Conservation (phyloP, 2,888 invertebrate genomes). For the Artemia sinica region DNA sequence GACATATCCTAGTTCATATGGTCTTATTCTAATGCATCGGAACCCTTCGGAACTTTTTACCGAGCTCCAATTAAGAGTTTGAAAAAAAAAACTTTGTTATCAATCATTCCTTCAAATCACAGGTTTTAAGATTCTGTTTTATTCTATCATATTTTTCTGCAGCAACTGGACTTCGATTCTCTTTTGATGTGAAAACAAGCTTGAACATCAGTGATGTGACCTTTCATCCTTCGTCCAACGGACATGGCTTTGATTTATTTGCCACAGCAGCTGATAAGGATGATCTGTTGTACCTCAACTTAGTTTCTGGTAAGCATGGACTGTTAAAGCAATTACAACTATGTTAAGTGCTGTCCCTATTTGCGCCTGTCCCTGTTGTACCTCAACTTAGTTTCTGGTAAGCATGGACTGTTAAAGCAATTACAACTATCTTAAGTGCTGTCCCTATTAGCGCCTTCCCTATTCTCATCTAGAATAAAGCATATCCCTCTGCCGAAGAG, state of each 20-base stretch:
- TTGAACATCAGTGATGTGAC: slow-evolving; percentile 51
- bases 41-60: too few relatives aligned
- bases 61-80: too few relatives aligned
- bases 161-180: slow-evolving; percentile 47
- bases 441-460: too few relatives aligned
- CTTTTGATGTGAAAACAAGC: slow-evolving; percentile 55
- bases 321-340: slow-evolving; percentile 12
- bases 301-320: slow-evolving; percentile 41
- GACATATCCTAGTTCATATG: too few relatives aligned
- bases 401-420: slow-evolving; percentile 23
- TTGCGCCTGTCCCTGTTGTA: too few relatives aligned
- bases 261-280: slow-evolving; percentile 52
- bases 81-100: too few relatives aligned
- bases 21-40: too few relatives aligned
- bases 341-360: too few relatives aligned
- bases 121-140: background rate
- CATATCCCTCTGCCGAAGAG: too few relatives aligned
- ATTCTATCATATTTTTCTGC: slow-evolving; percentile 20
- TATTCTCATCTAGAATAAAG: too few relatives aligned
- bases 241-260: slow-evolving; percentile 54
- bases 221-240: slow-evolving; percentile 51
- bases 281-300: slow-evolving; percentile 49
- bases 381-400: slow-evolving; percentile 48
- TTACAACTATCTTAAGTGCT: too few relatives aligned
- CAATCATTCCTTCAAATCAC: background rate